Conservation (phyloP, 2,888 invertebrate genomes). For the Graphium colonna region DNA sequence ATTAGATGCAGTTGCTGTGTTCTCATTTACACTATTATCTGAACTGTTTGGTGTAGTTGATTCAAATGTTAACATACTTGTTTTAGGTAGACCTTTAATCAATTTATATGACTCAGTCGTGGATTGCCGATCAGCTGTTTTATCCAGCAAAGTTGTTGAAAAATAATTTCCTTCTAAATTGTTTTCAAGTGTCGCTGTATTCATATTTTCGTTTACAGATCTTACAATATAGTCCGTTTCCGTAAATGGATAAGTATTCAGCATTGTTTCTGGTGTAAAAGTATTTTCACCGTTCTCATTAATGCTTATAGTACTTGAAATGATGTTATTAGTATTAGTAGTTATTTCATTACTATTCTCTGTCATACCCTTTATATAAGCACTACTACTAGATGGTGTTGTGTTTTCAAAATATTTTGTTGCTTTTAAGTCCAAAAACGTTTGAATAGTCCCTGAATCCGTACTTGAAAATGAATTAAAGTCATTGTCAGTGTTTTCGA, state of each 20-base stretch:
- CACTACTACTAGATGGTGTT: not conserved
- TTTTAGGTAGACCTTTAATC: not conserved
- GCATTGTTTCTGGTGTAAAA: not conserved
- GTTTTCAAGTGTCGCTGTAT: not conserved
- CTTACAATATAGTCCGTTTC: not conserved
- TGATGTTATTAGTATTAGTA: not conserved
- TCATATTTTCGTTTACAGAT: slow-evolving; percentile 1
- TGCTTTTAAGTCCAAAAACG: not conserved
- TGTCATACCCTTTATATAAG: not conserved
- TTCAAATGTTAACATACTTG: not conserved
- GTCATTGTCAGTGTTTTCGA: slow-evolving; percentile 37
- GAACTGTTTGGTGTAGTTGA: not conserved
- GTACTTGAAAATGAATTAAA: slow-evolving; percentile 12
- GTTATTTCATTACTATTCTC: not conserved
- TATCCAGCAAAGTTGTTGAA: no score
- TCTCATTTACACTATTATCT: not conserved
- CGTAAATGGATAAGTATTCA: not conserved
- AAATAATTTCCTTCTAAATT: slow-evolving; percentile 9
- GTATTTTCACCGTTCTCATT: not conserved
- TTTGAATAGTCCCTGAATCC: slow-evolving; percentile 9
- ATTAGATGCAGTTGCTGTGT: slow-evolving; percentile 1
- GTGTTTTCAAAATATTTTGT: not conserved
- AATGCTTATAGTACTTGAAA: not conserved
- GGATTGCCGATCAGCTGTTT: no score
- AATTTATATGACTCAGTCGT: not conserved